Conservation (phyloP, 64 coral and sea anemone species). For the Orbicella faveolata region DNA sequence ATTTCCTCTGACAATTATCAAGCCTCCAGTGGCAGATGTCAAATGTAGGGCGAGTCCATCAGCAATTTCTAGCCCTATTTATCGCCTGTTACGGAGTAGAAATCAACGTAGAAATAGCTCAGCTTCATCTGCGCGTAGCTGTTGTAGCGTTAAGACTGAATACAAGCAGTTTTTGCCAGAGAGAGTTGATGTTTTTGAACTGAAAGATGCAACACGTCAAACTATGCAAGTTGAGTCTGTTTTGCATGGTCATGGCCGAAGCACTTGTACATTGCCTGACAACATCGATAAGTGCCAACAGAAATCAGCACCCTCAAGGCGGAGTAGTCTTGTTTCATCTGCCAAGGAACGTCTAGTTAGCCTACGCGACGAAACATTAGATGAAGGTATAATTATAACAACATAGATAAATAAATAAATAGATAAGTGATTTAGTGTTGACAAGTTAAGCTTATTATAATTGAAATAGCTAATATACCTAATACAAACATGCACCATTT, state of each 20-base stretch:
- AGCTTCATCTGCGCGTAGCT: slow-evolving; percentile 35
- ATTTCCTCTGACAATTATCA: slow-evolving; percentile 73
- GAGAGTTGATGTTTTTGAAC: slow-evolving; percentile 33
- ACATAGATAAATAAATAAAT: no score
- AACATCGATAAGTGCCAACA: background rate
- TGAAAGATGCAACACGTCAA: background rate
- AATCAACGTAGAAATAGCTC: slow-evolving; percentile 62
- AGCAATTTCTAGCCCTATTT: slow-evolving; percentile 25
- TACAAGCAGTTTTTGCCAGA: background rate
- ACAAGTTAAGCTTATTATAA: background rate
- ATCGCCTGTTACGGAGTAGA: slow-evolving; percentile 60
- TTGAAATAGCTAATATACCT: no score
- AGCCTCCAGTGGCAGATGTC: slow-evolving; percentile 53
- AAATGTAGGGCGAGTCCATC: slow-evolving; percentile 21
- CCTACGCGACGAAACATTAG: background rate
- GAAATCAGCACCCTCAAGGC: background rate
- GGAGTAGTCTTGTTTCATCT: background rate
- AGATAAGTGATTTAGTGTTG: background rate
- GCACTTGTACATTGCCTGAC: background rate
- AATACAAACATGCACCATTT: no score
- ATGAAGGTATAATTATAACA: background rate
- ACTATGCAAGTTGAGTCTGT: background rate
- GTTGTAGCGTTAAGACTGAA: background rate
- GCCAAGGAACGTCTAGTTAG: background rate
- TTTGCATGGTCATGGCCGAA: background rate